phyloP scores from a whole-genome alignment of 2,888 invertebrate genomes.

The Melinopterus prodromus region DNA sequence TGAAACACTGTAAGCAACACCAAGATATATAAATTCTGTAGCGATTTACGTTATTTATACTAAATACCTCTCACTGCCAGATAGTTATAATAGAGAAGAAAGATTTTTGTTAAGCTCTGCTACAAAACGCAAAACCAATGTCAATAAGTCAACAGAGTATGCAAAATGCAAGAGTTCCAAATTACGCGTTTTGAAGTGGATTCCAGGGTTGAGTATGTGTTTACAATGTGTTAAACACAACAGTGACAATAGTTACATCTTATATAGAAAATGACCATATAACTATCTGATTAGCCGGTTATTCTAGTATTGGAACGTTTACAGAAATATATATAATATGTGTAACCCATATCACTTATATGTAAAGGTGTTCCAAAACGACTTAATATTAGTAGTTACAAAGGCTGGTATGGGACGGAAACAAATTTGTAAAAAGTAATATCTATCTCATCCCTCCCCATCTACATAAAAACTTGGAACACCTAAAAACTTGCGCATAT shows the following conservation, averaged over 20 bases:
- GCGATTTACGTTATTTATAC: background rate
- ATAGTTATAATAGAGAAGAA: background rate
- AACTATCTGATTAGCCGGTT: background rate
- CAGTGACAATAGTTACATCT: background rate
- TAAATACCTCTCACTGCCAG: background rate
- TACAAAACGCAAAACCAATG: background rate
- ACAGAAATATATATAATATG: background rate
- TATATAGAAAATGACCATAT: background rate
- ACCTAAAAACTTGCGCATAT: background rate
- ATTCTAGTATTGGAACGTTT: background rate
- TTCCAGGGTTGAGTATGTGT: background rate
- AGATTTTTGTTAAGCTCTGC: background rate
- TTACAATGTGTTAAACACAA: background rate
- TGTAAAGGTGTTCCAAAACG: conserved; percentile 4
- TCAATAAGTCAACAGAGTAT: too few species aligned
- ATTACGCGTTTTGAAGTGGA: background rate
- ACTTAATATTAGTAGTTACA: background rate
- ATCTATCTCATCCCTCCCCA: background rate
- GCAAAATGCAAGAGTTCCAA: too few species aligned
- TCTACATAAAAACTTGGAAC: background rate
- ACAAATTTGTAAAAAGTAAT: background rate
- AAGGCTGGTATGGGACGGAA: conserved; percentile 4
- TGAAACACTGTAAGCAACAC: background rate
- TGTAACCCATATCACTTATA: background rate
- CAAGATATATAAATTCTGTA: background rate